Evolutionary conservation across 2,888 invertebrate genomes (phyloP), one percentile per base, ranked within the genome.

Genomic region (Heliothis peltigera): DNA sequence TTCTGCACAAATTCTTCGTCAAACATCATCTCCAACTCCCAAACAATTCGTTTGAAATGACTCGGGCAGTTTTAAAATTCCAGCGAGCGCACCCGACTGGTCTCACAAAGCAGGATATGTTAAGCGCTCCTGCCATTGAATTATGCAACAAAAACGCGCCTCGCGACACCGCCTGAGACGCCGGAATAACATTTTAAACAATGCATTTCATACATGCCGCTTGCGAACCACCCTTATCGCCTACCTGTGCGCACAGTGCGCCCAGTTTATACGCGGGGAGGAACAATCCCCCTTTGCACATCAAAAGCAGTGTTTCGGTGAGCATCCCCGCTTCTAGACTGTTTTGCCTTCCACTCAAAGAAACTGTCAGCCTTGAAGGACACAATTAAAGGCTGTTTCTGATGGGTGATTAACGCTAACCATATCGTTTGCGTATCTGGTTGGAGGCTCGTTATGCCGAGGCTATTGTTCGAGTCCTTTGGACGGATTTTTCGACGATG

Each of bases 91-190:
- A 56, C 63, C 77, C 75, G 80, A 76, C 79, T 83, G 84, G 73
- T 72, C 79, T 70, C 77, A 82, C 84, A 84, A 80, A 81, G 83
- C 73, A 79, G 80, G 83, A 85, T 84, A 86, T 87, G 84, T 85
- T 85, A 84, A 83, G 78, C 86, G 77, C 80, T 82, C 81, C 81
- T 79, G 77, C 87, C 87, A 86, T 87, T 89, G 89, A 88, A 88
- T 88, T 87, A 88, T 87, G 87, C 84, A 89, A 86, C 85, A 87
- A 86, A 84, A 84, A 86, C 82, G 73, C 55, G 74, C 81, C 81
- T 71, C 80, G 83, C 82, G 83, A 83, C 85, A 81, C 71, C 71
- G 70, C 75, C 75, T 70, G 79, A 77, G 80, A 79, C 70, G 83
- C 67, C 60, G 69, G 84, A 79, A 87, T 87, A 85, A 84, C 84